phyloP scores from a whole-genome alignment of 2,888 invertebrate genomes.

The Ariolimax columbianus region DNA sequence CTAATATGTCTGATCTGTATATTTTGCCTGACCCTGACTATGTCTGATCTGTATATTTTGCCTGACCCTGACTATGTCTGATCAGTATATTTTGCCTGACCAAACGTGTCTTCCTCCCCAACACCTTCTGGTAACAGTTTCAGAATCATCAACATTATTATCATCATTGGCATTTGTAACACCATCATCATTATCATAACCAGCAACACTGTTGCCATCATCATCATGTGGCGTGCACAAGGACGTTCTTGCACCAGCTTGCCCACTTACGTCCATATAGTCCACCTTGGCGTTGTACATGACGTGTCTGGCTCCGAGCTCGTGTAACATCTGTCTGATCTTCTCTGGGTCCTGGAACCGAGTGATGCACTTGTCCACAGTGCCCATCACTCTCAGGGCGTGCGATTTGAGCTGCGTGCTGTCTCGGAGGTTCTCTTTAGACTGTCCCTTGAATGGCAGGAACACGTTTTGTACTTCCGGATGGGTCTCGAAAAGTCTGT shows the following conservation, averaged over 20 bases:
- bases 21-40: no score
- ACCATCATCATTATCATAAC: neutral
- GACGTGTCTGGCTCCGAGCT: slow-evolving; percentile 81
- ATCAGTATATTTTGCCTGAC: no score
- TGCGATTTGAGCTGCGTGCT: slow-evolving; percentile 81
- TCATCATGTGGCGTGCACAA: neutral
- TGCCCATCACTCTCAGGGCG: slow-evolving; percentile 81
- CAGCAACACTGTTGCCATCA: neutral
- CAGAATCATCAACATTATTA: neutral
- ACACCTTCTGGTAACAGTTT: neutral
- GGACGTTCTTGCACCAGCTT: neutral
- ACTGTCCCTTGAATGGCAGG: slow-evolving; percentile 80
- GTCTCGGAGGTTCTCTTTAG: slow-evolving; percentile 80
- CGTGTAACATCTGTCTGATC: slow-evolving; percentile 79
- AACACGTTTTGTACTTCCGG: slow-evolving; percentile 82
- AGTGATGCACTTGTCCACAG: slow-evolving; percentile 81
- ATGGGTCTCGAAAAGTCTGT: slow-evolving; percentile 81
- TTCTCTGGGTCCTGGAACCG: slow-evolving; percentile 80
- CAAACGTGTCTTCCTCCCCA: no score
- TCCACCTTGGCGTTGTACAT: slow-evolving; percentile 81
- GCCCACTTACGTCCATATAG: slow-evolving; percentile 81
- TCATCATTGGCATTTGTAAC: no score
- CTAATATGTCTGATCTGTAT: no score
- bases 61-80: no score
- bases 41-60: no score